phyloP scores from a whole-genome alignment of 92 coral and sea anemone genomes.

The Muricea muricata region DNA sequence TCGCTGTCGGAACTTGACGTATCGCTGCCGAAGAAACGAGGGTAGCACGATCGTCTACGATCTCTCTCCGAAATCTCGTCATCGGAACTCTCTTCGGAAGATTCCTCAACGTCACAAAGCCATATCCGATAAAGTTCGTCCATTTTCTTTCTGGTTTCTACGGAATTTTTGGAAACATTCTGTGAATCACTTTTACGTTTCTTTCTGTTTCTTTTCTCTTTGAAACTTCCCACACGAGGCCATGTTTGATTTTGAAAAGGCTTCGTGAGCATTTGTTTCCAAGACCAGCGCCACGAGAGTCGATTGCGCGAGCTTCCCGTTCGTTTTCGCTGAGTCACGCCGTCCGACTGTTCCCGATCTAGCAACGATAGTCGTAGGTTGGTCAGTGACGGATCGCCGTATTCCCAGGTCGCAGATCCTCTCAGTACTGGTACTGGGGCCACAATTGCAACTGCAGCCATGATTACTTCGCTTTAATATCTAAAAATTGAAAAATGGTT shows the following conservation, averaged over 20 bases:
- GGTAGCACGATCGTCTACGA: slow-evolving; percentile 16
- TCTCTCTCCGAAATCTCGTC: neutral
- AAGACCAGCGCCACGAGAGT: slow-evolving; percentile 39
- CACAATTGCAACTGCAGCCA: slow-evolving; percentile 10
- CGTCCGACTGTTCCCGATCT: slow-evolving; percentile 23
- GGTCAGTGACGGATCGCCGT: slow-evolving; percentile 18
- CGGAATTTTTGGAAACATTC: slow-evolving; percentile 10
- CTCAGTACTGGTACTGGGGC: neutral
- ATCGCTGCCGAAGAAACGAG: slow-evolving; percentile 16
- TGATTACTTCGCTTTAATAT: too few relatives aligned
- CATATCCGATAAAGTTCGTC: slow-evolving; percentile 7
- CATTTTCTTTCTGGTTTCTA: slow-evolving; percentile 24
- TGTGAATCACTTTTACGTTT: neutral
- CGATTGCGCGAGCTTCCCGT: slow-evolving; percentile 14
- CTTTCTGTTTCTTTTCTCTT: slow-evolving; percentile 2
- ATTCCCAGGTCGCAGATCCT: neutral
- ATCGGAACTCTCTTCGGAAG: slow-evolving; percentile 43
- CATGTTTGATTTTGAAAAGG: slow-evolving; percentile 12
- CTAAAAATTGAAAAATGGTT: too few relatives aligned
- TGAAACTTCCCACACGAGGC: slow-evolving; percentile 1
- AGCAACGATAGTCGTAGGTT: slow-evolving; percentile 1
- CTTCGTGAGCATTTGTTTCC: slow-evolving; percentile 22
- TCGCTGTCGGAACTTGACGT: slow-evolving; percentile 36
- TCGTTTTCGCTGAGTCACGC: slow-evolving; percentile 22
- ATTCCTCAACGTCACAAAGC: slow-evolving; percentile 2